Base-by-base conservation (phyloP, 2,888 invertebrate genomes). In the Pseudoips prasinana region DNA sequence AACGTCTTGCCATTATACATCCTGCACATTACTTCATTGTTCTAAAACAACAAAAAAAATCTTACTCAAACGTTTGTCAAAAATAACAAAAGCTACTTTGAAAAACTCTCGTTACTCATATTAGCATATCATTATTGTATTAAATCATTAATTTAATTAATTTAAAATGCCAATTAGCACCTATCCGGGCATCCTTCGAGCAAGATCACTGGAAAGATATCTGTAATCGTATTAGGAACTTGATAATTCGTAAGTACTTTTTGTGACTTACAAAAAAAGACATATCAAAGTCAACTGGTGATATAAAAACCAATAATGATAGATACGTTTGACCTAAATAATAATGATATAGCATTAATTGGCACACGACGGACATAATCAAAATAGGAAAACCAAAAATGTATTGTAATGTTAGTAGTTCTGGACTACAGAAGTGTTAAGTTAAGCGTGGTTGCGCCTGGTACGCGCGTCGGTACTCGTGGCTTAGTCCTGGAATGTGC, bases 1-100 rank as follows among this genome's bases (percentile, higher is more conserved):
- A 39, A 43, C 37, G 27, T 38, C 28, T 45, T 29, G 34, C 39
- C 28, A 37, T 30, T 28, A 31, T 30, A 36, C 38, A 35, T 38
- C 41, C 39, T 38, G 35, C 39, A 33, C 38, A 27, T 22, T 29
- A 26, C 29, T 10, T 25, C 26, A 40, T 39, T 46, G 38, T 44
- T 43, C 34, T 40, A 35, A 22, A 14, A 33, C 23, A 20, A 29
- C 19, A 34, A 40, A 28, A n/a, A n/a, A 43, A 37, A 31, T 22
- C 20, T 23, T 26, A 18, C 14, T 6, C 36, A 9, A 29, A 32
- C 18, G 9, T 30, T 47, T 39, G 32, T 35, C 38, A 47, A 39
- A 46, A 37, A 29, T 20, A 20, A 19, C 17, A 27, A 5, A 20
- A 32, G 10, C 24, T 11, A 25, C 6, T 10, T 20, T 39, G 14